A percentile compares a stretch with the other conserved stretches of the same genome.
Evolutionary conservation across 2,888 invertebrate genomes (phyloP).

Genomic region (Sminthurinus aureus): DNA sequence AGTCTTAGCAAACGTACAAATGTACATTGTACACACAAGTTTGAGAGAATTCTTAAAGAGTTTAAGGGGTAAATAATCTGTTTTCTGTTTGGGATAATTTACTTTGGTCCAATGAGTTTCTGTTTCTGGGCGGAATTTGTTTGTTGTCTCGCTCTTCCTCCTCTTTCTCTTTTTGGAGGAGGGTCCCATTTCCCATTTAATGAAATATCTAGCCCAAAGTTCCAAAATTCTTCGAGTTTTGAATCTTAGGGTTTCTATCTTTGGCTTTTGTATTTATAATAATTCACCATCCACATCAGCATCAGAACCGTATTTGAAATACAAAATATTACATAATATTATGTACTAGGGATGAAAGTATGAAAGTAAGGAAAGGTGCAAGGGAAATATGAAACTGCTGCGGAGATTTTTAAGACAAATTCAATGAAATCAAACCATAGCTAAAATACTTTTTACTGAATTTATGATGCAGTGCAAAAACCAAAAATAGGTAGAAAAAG

Average conservation of each 20-base stretch:
- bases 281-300: not conserved
- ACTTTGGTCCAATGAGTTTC: constrained; percentile 20
- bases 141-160: not conserved
- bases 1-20: not conserved
- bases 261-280: not conserved
- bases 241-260: not conserved
- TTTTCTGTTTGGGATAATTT: constrained; percentile 15
- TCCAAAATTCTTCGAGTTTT: not conserved
- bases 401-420: too few species aligned
- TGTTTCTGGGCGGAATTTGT: constrained; percentile 22
- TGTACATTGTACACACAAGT: too few species aligned
- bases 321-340: too few species aligned
- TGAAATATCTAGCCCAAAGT: not conserved
- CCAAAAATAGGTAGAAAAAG: too few species aligned
- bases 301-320: not conserved
- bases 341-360: too few species aligned
- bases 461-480: too few species aligned
- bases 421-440: too few species aligned
- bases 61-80: not conserved
- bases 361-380: too few species aligned
- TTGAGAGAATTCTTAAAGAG: not conserved
- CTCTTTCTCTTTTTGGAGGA: not conserved
- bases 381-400: too few species aligned
- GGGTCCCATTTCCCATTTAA: not conserved
- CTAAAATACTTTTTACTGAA: too few species aligned